Evolutionary conservation across 2,113 vertebrate species (phyloP).

Genomic region (Romanogobio albipinnatus): DNA sequence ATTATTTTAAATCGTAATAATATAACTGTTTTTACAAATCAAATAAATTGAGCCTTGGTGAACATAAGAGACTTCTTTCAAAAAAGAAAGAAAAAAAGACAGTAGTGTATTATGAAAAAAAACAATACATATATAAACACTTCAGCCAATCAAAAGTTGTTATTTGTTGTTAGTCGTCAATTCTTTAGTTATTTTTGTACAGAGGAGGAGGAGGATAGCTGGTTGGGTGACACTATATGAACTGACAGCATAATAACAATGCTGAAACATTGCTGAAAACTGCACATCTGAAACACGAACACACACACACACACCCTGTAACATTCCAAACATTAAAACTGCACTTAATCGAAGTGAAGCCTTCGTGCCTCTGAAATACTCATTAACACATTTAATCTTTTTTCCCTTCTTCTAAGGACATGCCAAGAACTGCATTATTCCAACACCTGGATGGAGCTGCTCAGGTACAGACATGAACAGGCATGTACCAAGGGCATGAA

Average conservation of each 20-base stretch:
- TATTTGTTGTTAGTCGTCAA: neutral
- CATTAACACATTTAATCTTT: conserved; percentile 30
- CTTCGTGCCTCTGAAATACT: conserved; percentile 6
- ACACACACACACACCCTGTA: neutral
- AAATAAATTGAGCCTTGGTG: too few relatives aligned
- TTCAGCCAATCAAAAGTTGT: neutral
- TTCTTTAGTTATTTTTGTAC: neutral
- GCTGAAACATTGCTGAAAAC: conserved; percentile 10
- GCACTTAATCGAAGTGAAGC: conserved; percentile 23
- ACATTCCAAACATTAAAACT: conserved; percentile 24
- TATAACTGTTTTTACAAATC: too few relatives aligned
- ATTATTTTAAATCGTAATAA: too few relatives aligned
- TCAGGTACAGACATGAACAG: conserved; percentile 18
- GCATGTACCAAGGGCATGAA: conserved; percentile 21
- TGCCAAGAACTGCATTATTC: conserved; percentile 1
- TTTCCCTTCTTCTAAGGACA: conserved; percentile 7
- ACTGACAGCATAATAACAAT: conserved; percentile 23
- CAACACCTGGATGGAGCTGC: conserved; percentile 25
- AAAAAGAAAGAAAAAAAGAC: too few relatives aligned
- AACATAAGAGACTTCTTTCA: too few relatives aligned
- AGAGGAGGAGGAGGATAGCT: neutral
- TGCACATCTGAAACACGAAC: conserved; percentile 21
- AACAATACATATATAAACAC: neutral
- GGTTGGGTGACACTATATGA: neutral
- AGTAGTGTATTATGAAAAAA: neutral